Percentiles rank a stretch among this genome's conserved stretches.
Evolutionary conservation across 2,797 vertebrate genomes (phyloP).

Genomic region (Aplochiton taeniatus): DNA sequence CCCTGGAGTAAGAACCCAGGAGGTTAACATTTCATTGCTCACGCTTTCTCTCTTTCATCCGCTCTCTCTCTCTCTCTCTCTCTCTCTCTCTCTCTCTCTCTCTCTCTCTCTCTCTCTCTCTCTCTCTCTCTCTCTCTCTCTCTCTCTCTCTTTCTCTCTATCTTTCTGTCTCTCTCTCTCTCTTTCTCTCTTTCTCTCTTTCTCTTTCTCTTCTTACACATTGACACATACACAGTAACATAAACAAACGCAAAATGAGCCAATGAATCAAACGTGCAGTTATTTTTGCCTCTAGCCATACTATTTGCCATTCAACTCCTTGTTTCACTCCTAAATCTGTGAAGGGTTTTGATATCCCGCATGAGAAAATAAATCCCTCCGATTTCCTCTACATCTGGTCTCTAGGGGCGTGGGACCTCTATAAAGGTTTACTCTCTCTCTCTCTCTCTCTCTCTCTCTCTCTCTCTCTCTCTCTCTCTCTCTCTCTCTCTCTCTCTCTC

Average conservation of each 20-base stretch:
- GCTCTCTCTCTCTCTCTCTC: background rate
- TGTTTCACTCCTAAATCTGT: background rate
- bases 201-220: background rate
- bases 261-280: background rate
- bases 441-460: too few species aligned
- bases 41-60: background rate
- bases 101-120: background rate
- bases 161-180: background rate
- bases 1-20: conserved; percentile 28
- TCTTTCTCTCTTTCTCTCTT: background rate
- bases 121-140: background rate
- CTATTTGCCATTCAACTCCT: conserved; percentile 3
- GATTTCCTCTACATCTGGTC: conserved; percentile 21
- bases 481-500: too few species aligned
- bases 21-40: background rate
- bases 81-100: background rate
- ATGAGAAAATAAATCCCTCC: conserved; percentile 20
- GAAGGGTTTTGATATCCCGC: conserved; percentile 6
- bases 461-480: too few species aligned
- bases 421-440: background rate
- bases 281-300: background rate
- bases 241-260: background rate
- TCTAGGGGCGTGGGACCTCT: background rate
- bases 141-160: background rate
- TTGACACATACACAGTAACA: background rate